phyloP scores from a whole-genome alignment of 2,888 invertebrate genomes.

The Stegophylla sp. region DNA sequence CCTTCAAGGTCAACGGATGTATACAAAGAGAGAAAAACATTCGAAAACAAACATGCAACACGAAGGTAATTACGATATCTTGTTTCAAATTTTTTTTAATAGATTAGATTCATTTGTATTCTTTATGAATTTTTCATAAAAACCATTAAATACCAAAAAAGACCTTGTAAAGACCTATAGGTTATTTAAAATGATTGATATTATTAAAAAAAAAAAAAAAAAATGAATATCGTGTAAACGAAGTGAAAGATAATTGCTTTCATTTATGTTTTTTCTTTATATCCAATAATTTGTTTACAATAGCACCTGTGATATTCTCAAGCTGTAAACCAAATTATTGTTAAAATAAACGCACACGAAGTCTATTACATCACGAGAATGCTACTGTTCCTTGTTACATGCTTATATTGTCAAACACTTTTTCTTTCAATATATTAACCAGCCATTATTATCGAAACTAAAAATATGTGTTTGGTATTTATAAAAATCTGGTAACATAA shows the following conservation, averaged over 20 bases:
- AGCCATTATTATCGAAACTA: not conserved
- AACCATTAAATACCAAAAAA: slow-evolving; percentile 17
- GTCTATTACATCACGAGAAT: slow-evolving; percentile 29
- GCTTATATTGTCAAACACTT: not conserved
- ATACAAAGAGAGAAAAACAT: slow-evolving; percentile 37
- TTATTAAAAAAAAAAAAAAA: slow-evolving; percentile 27
- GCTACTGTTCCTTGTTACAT: not conserved
- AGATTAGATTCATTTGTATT: slow-evolving; percentile 37
- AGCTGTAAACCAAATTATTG: not conserved
- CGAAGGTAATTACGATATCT: slow-evolving; percentile 55
- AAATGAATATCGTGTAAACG: slow-evolving; percentile 36
- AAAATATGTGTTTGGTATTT: not conserved
- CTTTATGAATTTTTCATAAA: slow-evolving; percentile 17
- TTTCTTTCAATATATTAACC: not conserved
- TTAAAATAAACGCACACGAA: slow-evolving; percentile 6
- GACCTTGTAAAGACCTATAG: slow-evolving; percentile 47
- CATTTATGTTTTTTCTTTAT: slow-evolving; percentile 20
- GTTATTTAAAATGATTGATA: slow-evolving; percentile 45
- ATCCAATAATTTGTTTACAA: slow-evolving; percentile 36
- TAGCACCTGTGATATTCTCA: slow-evolving; percentile 16
- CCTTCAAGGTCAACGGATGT: slow-evolving; percentile 47
- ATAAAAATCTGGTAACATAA: not conserved
- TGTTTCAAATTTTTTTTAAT: slow-evolving; percentile 36
- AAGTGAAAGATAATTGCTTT: slow-evolving; percentile 45
- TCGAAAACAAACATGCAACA: slow-evolving; percentile 56